Evolutionary conservation across 1,140 invertebrate genomes (phyloP), one percentile per base, ranked within the genome.

Genomic region (Scaptomyza graminum): DNA sequence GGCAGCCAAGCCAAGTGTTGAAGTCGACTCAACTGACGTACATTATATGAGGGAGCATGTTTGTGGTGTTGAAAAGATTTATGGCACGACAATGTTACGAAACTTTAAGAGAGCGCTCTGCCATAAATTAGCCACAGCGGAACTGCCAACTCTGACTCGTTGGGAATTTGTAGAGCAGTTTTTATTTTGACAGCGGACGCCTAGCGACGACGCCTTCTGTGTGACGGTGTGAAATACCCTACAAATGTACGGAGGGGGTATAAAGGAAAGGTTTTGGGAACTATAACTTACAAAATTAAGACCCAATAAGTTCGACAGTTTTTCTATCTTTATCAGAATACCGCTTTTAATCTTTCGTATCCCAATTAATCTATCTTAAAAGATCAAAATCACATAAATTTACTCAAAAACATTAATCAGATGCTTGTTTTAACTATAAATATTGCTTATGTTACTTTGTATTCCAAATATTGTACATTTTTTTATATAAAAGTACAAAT

Each of bases 51-150:
- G 51, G 31, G 46, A 22, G 18, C 18, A 22, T 49, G 52, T 49
- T 46, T 37, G 34, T 41, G 69, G 76, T 77, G 81, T 74, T 87
- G 74, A 81, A 82, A 85, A 87, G 82, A 85, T 85, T 85, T 85
- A 85, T 79, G 74, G 66, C 70, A 73, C 47, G 54, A 79, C 79
- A 84, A 70, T 79, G 60, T 82, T 69, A 76, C 76, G 63, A 79
- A 83, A 84, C 80, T 83, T 83, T 83, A 75, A 71, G 80, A 73
- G 72, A 66, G 80, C 31, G 8, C 31, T 34, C 31, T 34, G 31
- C 63, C 80, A 83, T 83, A 83, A 83, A 83, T 83, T 83, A 83
- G 80, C 80, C 80, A 16, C 51, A 63, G 52, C 59, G 44, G 43
- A 46, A 57, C 37, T 70, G 61, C 51, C 46, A 64, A 64, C 60